phyloP scores from a whole-genome alignment of 2,113 vertebrate genomes.

The Oreochromis niloticus region DNA sequence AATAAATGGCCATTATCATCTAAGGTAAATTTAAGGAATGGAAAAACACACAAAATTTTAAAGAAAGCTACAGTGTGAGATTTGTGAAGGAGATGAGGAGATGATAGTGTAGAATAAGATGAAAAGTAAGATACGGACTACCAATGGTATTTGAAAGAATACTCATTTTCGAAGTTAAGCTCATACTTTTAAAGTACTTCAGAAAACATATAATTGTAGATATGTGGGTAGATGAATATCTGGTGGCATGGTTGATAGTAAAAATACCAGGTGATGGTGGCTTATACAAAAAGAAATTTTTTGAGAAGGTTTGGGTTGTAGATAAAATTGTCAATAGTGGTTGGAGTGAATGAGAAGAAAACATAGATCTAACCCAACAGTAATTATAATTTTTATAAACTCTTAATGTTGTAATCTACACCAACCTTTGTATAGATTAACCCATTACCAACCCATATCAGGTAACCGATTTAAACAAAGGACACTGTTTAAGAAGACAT shows the following conservation, averaged over 20 bases:
- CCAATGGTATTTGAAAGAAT: neutral
- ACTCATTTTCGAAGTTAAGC: neutral
- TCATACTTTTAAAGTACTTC: neutral
- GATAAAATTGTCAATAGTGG: neutral
- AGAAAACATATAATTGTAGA: neutral
- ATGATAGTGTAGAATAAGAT: neutral
- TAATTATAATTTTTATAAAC: neutral
- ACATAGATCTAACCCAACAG: neutral
- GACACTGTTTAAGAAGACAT: neutral
- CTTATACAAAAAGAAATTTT: neutral
- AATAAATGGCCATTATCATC: neutral
- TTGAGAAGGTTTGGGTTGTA: neutral
- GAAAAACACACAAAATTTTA: neutral
- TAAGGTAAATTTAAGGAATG: neutral
- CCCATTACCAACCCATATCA: neutral
- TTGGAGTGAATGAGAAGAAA: neutral
- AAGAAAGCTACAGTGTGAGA: neutral
- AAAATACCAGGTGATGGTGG: neutral
- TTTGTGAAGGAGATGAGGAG: neutral
- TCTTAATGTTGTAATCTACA: neutral
- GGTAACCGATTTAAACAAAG: neutral
- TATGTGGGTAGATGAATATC: constrained; percentile 1
- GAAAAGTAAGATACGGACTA: neutral
- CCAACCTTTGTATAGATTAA: neutral
- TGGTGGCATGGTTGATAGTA: neutral